Evolutionary conservation across 2,888 invertebrate species (phyloP).

Genomic region (Rhaphigaster nebulosa): DNA sequence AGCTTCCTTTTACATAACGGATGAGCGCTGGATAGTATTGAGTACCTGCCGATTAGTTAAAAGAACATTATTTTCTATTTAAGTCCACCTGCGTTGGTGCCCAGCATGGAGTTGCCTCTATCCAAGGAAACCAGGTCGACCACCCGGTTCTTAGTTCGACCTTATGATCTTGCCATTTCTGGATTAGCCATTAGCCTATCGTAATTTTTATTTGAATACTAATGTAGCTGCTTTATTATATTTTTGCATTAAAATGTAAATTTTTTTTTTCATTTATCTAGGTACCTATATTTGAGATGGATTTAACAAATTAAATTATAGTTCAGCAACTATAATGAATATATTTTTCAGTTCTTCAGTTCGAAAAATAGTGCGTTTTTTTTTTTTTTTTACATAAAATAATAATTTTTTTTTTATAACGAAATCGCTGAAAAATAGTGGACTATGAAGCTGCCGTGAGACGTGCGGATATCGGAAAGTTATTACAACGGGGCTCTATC

Average conservation of each 20-base stretch:
- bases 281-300: too few relatives aligned
- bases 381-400: background rate
- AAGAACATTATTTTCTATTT: background rate
- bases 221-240: background rate
- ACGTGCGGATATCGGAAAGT: constrained; percentile 13
- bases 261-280: background rate
- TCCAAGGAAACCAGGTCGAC: background rate
- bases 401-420: background rate
- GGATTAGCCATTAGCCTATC: background rate
- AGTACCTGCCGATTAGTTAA: background rate
- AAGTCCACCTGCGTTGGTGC: background rate
- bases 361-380: background rate
- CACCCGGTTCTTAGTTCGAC: background rate
- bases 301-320: background rate
- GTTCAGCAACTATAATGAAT: background rate
- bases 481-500: constrained; percentile 29
- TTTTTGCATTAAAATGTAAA: background rate
- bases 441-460: background rate
- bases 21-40: too few relatives aligned
- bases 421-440: background rate
- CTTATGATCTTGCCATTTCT: background rate
- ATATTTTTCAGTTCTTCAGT: too few relatives aligned
- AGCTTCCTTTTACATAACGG: too few relatives aligned
- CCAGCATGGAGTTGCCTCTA: background rate
- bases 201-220: background rate